Conservation (phyloP, 2,113 vertebrate genomes). For the Gopherus flavomarginatus region DNA sequence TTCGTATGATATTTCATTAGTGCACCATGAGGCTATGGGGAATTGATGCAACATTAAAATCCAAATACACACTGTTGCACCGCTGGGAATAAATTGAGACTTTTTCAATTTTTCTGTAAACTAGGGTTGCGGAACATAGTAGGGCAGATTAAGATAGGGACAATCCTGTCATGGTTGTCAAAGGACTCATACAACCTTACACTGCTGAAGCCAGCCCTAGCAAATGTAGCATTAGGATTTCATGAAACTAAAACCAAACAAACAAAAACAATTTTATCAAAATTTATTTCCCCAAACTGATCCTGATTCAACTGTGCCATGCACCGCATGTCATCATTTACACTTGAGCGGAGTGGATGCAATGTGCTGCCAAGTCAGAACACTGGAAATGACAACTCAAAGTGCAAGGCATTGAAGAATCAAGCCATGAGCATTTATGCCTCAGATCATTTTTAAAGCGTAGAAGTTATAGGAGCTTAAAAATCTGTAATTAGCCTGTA, state of each 20-base stretch:
- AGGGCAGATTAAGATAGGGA: neutral
- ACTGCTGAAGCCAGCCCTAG: neutral
- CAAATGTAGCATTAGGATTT: neutral
- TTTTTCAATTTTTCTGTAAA: neutral
- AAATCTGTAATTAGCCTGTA: neutral
- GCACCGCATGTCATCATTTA: neutral
- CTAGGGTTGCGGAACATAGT: neutral
- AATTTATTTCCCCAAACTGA: neutral
- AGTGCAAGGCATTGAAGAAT: neutral
- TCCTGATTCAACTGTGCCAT: neutral
- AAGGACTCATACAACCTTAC: neutral
- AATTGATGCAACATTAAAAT: neutral
- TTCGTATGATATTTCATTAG: neutral
- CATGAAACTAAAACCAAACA: neutral
- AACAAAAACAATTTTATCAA: slow-evolving; percentile 13
- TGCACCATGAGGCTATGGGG: neutral
- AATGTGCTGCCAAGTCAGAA: neutral
- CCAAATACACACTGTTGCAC: neutral
- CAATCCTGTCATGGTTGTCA: neutral
- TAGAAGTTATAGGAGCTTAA: neutral
- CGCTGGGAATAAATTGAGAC: neutral
- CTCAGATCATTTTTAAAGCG: neutral
- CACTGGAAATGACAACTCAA: neutral
- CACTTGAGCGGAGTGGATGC: neutral
- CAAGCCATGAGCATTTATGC: neutral